Percentiles rank a stretch among this genome's conserved stretches.
These are phyloP conservation scores for Cosmia trapezina DNA, from an alignment of 2,888 invertebrate species.

Conservation along the genomic window DNA sequence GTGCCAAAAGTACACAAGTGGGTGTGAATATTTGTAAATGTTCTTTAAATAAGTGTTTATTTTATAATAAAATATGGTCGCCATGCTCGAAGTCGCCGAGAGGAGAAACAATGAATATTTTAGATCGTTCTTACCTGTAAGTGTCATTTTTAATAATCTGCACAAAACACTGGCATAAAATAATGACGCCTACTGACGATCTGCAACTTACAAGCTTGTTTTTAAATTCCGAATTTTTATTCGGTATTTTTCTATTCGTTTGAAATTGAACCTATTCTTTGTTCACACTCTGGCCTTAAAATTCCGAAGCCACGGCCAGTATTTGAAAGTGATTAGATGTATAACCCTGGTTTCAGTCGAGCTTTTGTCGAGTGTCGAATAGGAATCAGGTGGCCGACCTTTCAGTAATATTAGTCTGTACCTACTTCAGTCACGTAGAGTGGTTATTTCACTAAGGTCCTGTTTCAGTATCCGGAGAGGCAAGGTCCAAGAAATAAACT, in stretches of 20 bases:
- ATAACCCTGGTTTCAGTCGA: constrained; percentile 32
- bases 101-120: constrained; percentile 84
- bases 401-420: constrained; percentile 19
- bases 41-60: constrained; percentile 76
- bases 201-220: neutral
- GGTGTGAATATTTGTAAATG: constrained; percentile 76
- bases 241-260: neutral
- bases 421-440: neutral
- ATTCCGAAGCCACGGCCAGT: constrained; percentile 48
- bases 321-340: constrained; percentile 49
- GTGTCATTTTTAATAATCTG: constrained; percentile 62
- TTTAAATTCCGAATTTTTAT: neutral
- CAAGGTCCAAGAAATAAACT: neutral
- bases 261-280: constrained; percentile 20
- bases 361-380: constrained; percentile 30
- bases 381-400: constrained; percentile 16
- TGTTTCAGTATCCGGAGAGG: constrained; percentile 1
- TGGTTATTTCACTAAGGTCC: neutral
- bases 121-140: constrained; percentile 86
- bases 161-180: neutral
- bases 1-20: constrained; percentile 76
- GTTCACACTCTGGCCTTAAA: constrained; percentile 39
- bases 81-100: constrained; percentile 80
- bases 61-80: constrained; percentile 76
- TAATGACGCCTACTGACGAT: neutral